Conservation (phyloP, 64 coral and sea anemone genomes). For the Anthopleura sola region DNA sequence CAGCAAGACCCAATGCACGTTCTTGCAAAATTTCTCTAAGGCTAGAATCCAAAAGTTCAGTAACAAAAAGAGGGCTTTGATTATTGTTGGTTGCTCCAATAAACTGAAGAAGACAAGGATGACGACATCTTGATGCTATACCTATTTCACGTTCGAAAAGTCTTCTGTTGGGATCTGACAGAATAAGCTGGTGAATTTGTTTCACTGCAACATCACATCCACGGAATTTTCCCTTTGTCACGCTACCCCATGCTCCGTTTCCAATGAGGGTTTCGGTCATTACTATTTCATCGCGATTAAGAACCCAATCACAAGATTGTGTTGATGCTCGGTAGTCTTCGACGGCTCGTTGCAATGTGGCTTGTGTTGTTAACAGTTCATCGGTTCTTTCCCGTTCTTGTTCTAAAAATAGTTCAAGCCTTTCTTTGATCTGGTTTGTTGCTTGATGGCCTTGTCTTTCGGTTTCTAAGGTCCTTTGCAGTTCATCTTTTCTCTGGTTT, state of each 20-base stretch:
- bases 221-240: conserved; percentile 74
- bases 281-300: conserved; percentile 63
- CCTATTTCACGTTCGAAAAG: conserved; percentile 67
- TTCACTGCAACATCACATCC: conserved; percentile 77
- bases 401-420: not conserved
- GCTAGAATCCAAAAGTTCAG: conserved; percentile 45
- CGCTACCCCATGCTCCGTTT: conserved; percentile 78
- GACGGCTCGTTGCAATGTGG: not conserved
- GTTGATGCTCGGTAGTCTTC: not conserved
- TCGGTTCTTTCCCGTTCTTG: not conserved
- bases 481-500: not conserved
- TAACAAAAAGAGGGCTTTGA: conserved; percentile 42
- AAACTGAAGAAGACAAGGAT: conserved; percentile 67
- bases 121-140: conserved; percentile 65
- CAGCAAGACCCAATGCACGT: not conserved
- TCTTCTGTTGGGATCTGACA: conserved; percentile 56
- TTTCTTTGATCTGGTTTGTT: not conserved
- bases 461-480: not conserved
- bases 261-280: conserved; percentile 55
- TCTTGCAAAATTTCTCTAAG: conserved; percentile 26
- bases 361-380: not conserved
- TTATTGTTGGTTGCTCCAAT: conserved; percentile 46
- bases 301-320: conserved; percentile 82
- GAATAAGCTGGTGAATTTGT: conserved; percentile 79
- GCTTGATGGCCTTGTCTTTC: not conserved